Evolutionary conservation across 1,140 invertebrate genomes (phyloP), one percentile per base, ranked within the genome.

Genomic region (Whitmania pigra): DNA sequence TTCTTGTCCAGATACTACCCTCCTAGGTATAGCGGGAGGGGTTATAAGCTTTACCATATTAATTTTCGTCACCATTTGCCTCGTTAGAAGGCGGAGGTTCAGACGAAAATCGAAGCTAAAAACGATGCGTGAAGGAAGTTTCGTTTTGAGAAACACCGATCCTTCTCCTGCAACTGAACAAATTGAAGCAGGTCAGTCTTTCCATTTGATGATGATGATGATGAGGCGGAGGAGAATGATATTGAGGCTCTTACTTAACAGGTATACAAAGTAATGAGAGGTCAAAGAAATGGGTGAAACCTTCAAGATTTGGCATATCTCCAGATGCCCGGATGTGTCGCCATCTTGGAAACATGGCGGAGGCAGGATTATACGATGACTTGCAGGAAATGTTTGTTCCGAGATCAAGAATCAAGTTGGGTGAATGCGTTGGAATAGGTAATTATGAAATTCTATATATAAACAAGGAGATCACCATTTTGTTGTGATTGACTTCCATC

Each of bases 341-440:
- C 22, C 57, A 63, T 13, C 57, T 63, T 63, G 29, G 29, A 22
- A 63, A 31, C 57, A 63, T 63, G 57, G 29, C 57, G 22, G 57
- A 63, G 15, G 57, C 57, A 31, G 57, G 57, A 22, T n/a, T 63
- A 13, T 63, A 63, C 29, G 57, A 63, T 31, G 57, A 63, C 57
- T 17, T 63, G 57, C 57, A 25, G 57, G 57, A 63, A 31, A 63
- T 63, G 57, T 63, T 25, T 63, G 57, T 63, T 63, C 22, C 57
- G 29, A 63, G 57, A 15, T 25, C 22, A 13, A 22, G 22, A 22
- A 63, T 63, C 11, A 22, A 63, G 29, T 31, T 63, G 11, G 57
- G 57, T 7, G 57, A 63, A 17, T 63, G 57, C 20, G 29, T 63
- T n/a, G 57, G 57, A 31, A 63, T 63, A 4, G 57, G 57, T 63